Evolutionary conservation across 2,888 invertebrate species (phyloP).

Genomic region (Crematogaster levior): DNA sequence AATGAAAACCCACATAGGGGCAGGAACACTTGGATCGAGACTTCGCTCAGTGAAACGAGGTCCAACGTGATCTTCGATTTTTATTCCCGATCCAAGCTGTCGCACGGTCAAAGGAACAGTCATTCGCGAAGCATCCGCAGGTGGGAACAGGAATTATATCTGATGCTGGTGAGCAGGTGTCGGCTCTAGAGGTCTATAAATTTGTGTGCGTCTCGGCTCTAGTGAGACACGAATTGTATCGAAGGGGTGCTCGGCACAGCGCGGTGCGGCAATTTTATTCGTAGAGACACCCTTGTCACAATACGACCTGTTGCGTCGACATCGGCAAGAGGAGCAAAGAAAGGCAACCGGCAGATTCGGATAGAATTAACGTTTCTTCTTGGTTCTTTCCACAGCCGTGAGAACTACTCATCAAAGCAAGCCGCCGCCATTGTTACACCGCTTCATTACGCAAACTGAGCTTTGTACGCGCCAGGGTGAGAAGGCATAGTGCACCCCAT

Average conservation of each 20-base stretch:
- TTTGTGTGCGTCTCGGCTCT: slow-evolving; percentile 58
- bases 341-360: slow-evolving; percentile 53
- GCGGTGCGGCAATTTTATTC: slow-evolving; percentile 57
- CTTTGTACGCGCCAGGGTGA: slow-evolving; percentile 68
- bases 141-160: slow-evolving; percentile 47
- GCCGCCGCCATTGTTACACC: slow-evolving; percentile 81
- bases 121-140: slow-evolving; percentile 13
- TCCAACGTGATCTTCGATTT: background rate
- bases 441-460: slow-evolving; percentile 82
- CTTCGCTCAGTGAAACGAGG: background rate
- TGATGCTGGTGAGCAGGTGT: slow-evolving; percentile 51
- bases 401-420: slow-evolving; percentile 82
- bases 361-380: slow-evolving; percentile 25
- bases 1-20: background rate
- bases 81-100: slow-evolving; percentile 1
- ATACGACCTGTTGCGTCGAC: slow-evolving; percentile 80
- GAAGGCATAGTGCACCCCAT: slow-evolving; percentile 10
- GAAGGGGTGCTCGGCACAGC: slow-evolving; percentile 45
- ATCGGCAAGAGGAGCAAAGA: slow-evolving; percentile 53
- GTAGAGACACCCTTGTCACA: slow-evolving; percentile 74
- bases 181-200: slow-evolving; percentile 68
- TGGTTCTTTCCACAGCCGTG: slow-evolving; percentile 73
- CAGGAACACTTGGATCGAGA: background rate
- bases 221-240: slow-evolving; percentile 47
- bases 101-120: slow-evolving; percentile 15